Conservation (phyloP, 1,140 invertebrate species). For the Halesus radiatus region DNA sequence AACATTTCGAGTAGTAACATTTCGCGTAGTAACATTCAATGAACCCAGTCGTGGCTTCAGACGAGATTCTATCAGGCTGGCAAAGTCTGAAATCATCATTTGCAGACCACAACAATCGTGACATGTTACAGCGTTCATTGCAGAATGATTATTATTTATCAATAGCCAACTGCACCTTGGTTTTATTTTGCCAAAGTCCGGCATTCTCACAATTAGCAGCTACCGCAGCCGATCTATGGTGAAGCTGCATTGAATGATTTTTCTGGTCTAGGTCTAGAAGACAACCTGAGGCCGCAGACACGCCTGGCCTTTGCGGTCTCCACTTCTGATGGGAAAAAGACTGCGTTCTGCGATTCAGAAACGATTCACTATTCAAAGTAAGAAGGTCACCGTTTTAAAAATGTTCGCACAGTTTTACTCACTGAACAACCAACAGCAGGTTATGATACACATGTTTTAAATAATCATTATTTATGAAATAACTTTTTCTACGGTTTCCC, state of each 20-base stretch:
- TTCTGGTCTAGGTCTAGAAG: background rate
- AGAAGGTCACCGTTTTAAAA: too few relatives aligned
- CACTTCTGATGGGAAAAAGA: background rate
- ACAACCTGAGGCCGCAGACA: background rate
- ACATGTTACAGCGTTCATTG: constrained; percentile 5
- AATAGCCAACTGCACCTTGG: background rate
- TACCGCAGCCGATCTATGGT: background rate
- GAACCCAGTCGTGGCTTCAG: background rate
- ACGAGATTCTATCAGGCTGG: background rate
- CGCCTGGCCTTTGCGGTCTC: background rate
- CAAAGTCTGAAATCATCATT: background rate
- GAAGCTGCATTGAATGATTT: background rate
- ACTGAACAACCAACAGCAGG: too few relatives aligned
- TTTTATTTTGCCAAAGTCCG: background rate
- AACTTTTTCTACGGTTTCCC: too few relatives aligned
- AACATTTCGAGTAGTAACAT: constrained; percentile 12
- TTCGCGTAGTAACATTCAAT: constrained; percentile 10
- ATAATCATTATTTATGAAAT: too few relatives aligned
- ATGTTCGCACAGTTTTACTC: too few relatives aligned
- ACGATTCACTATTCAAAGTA: too few relatives aligned
- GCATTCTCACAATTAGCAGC: background rate
- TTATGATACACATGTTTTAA: too few relatives aligned
- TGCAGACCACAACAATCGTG: constrained; percentile 11
- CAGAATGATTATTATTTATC: too few relatives aligned
- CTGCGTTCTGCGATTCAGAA: too few relatives aligned